phyloP scores from a whole-genome alignment of 1,140 invertebrate species.

The Pemphigus obesinymphae region DNA sequence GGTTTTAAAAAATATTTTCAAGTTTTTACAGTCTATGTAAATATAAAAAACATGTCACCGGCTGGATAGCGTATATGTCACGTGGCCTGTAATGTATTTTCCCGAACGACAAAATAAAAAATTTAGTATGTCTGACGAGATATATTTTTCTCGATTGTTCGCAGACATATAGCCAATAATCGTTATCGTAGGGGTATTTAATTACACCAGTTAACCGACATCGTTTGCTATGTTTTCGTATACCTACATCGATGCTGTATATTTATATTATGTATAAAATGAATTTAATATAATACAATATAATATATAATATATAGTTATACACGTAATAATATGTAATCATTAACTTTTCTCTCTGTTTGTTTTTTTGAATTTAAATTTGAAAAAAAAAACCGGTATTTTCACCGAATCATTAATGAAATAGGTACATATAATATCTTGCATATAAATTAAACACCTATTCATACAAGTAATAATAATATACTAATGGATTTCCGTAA shows the following conservation, averaged over 20 bases:
- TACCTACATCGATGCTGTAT: neutral
- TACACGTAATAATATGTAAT: neutral
- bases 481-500: neutral
- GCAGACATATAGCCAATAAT: neutral
- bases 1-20: no score
- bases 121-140: no score
- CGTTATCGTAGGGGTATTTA: neutral
- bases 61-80: no score
- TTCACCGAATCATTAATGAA: neutral
- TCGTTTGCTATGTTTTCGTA: neutral
- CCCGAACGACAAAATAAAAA: neutral
- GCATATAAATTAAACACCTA: neutral
- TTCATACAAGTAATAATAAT: neutral
- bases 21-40: no score
- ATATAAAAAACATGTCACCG: no score
- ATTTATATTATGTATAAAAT: no score
- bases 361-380: constrained; percentile 1
- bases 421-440: neutral
- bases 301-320: neutral
- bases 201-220: constrained; percentile 7
- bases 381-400: constrained; percentile 18
- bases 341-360: neutral
- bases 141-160: neutral
- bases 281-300: neutral
- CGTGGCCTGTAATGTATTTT: neutral